These are phyloP conservation scores for Caradrina clavipalpis DNA, from an alignment of 2,888 invertebrate species.

Conservation along the genomic window DNA sequence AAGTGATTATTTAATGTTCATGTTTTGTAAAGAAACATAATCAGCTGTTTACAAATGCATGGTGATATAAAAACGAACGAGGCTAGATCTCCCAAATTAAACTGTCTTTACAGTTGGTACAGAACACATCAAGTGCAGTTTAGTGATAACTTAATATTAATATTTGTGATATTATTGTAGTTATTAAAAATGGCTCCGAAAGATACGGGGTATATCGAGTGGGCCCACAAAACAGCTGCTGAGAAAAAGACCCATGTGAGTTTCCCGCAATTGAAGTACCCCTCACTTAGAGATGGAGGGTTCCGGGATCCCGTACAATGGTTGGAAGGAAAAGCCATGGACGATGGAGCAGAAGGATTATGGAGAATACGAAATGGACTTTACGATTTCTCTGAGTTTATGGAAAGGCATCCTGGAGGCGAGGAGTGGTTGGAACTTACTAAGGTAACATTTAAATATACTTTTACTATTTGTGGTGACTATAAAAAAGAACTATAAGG, in stretches of 20 bases:
- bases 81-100: constrained; percentile 7
- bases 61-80: constrained; percentile 30
- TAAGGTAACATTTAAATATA: constrained; percentile 85
- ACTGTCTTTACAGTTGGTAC: constrained; percentile 4
- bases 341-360: constrained; percentile 94
- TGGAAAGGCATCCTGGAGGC: constrained; percentile 96
- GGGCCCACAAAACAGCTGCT: constrained; percentile 74
- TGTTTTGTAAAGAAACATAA: constrained; percentile 15
- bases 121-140: constrained; percentile 27
- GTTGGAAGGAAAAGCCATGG: constrained; percentile 92
- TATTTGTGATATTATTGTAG: not conserved
- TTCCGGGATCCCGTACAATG: constrained; percentile 89
- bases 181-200: constrained; percentile 73
- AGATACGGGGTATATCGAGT: constrained; percentile 73
- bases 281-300: constrained; percentile 85
- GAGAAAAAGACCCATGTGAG: constrained; percentile 87
- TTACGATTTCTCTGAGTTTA: constrained; percentile 96
- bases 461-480: not conserved
- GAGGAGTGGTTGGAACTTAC: constrained; percentile 93
- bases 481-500: not conserved
- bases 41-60: constrained; percentile 19
- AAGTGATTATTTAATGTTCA: constrained; percentile 18
- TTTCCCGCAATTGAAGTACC: constrained; percentile 89
- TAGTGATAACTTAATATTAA: not conserved
- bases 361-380: constrained; percentile 95